Evolutionary conservation across 2,797 vertebrate genomes (phyloP).

Genomic region (Cyclopterus lumpus): DNA sequence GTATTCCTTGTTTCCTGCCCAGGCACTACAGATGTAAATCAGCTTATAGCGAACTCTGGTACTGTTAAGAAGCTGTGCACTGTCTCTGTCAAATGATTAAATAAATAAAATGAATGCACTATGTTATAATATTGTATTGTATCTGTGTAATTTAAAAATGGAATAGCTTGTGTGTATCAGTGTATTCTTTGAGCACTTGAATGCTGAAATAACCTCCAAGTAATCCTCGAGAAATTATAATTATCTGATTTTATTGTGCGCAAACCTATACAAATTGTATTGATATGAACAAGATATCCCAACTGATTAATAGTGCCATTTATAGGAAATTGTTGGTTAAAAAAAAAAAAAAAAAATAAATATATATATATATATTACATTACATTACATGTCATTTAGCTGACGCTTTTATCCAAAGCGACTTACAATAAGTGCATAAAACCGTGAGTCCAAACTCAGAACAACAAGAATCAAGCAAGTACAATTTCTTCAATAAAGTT

Average conservation of each 20-base stretch:
- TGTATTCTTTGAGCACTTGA: background rate
- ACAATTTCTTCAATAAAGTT: no score
- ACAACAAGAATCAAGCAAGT: no score
- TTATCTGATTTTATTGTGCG: background rate
- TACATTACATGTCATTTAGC: no score
- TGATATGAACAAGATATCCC: background rate
- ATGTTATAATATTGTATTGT: background rate
- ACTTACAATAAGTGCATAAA: no score
- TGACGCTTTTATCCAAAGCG: no score
- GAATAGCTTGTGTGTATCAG: background rate
- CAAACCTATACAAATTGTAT: background rate
- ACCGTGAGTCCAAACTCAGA: no score
- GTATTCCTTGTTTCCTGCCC: background rate
- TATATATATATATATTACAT: no score
- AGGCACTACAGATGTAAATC: background rate
- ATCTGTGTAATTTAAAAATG: background rate
- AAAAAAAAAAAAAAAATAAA: background rate
- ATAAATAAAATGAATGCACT: background rate
- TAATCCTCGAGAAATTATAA: background rate
- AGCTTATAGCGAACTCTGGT: background rate
- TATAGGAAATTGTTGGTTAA: background rate
- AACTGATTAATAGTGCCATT: slow-evolving; percentile 2
- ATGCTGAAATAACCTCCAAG: background rate
- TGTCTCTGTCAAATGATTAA: background rate
- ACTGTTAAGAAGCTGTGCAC: background rate